Evolutionary conservation across 2,888 invertebrate species (phyloP).

Genomic region (Merodon equestris): DNA sequence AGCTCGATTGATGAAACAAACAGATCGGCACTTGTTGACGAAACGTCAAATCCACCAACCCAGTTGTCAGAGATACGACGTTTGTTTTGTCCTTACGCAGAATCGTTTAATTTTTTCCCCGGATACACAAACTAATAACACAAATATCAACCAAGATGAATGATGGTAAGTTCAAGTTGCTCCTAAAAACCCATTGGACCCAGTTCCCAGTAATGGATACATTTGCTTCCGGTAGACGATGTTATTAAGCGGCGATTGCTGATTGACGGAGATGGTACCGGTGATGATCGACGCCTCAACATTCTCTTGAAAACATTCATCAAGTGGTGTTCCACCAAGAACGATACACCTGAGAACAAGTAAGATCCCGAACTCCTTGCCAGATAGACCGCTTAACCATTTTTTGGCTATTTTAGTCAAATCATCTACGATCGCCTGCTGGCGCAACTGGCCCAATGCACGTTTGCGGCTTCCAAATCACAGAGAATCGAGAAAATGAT

Average conservation of each 20-base stretch:
- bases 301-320: slow-evolving; percentile 90
- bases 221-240: slow-evolving; percentile 84
- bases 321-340: slow-evolving; percentile 86
- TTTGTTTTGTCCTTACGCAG: slow-evolving; percentile 28
- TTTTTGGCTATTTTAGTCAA: slow-evolving; percentile 80
- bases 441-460: slow-evolving; percentile 91
- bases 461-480: slow-evolving; percentile 92
- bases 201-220: too few relatives aligned
- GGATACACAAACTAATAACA: slow-evolving; percentile 6
- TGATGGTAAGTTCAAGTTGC: slow-evolving; percentile 46
- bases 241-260: slow-evolving; percentile 93
- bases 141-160: slow-evolving; percentile 28
- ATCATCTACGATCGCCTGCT: slow-evolving; percentile 88
- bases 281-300: slow-evolving; percentile 94
- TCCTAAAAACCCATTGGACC: background rate
- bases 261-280: slow-evolving; percentile 98
- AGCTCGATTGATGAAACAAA: too few relatives aligned
- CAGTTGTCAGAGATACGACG: slow-evolving; percentile 21
- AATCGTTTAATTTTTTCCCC: too few relatives aligned
- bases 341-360: slow-evolving; percentile 85
- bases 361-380: slow-evolving; percentile 73
- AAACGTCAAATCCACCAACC: too few relatives aligned
- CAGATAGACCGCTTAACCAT: background rate
- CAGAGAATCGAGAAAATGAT: slow-evolving; percentile 89
- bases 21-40: too few relatives aligned